Conservation (phyloP, 2,113 vertebrate genomes). For the Hymenochirus boettgeri region DNA sequence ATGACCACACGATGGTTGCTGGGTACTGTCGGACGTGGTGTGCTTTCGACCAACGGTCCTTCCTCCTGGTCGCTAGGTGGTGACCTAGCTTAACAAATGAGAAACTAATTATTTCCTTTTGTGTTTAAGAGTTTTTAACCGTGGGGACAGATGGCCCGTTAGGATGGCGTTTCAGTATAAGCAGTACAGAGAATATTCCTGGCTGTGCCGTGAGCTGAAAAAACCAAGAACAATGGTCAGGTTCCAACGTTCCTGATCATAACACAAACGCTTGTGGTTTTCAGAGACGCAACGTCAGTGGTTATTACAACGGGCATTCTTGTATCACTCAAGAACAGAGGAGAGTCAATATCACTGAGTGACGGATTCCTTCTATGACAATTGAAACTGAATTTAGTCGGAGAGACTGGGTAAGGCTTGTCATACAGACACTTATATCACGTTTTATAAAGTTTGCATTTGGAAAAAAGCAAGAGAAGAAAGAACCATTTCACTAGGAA, state of each 20-base stretch:
- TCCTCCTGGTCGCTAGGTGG: too few relatives aligned
- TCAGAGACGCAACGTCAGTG: neutral
- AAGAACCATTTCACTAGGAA: too few relatives aligned
- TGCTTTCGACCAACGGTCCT: too few relatives aligned
- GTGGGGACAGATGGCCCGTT: too few relatives aligned
- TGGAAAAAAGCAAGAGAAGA: too few relatives aligned
- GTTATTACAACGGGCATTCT: neutral
- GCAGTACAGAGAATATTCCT: neutral
- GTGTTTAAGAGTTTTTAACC: too few relatives aligned
- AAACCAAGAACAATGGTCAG: neutral
- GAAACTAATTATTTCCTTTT: too few relatives aligned
- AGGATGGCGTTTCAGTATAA: constrained; percentile 4
- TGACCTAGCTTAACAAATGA: too few relatives aligned
- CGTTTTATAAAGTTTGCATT: too few relatives aligned
- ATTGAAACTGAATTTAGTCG: neutral
- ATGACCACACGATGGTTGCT: too few relatives aligned
- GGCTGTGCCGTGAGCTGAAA: neutral
- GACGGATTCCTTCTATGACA: constrained; percentile 18
- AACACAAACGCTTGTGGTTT: neutral
- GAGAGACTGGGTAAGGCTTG: neutral
- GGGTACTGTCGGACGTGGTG: too few relatives aligned
- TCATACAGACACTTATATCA: too few relatives aligned
- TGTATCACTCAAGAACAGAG: constrained; percentile 17
- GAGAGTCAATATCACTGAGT: constrained; percentile 19
- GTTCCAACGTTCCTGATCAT: neutral